These are phyloP conservation scores for Pogonophryne albipinna DNA, from an alignment of 2,797 vertebrate genomes.

Conservation along the genomic window DNA sequence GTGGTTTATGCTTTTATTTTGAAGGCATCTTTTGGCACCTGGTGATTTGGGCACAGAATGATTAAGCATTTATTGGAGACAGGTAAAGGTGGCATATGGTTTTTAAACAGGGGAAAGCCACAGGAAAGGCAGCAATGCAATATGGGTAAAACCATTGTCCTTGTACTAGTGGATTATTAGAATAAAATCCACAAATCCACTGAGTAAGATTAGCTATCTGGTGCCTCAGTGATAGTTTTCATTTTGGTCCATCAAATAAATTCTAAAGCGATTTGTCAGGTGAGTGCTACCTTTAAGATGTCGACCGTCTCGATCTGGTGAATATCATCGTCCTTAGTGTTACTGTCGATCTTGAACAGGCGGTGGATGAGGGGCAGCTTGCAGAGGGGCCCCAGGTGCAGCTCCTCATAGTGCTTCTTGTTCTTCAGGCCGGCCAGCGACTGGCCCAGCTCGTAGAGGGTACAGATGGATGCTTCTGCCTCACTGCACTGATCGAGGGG, in stretches of 20 bases:
- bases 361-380: constrained; percentile 83
- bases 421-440: constrained; percentile 83
- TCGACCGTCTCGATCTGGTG: constrained; percentile 83
- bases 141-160: neutral
- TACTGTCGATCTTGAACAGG: constrained; percentile 83
- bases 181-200: too few relatives aligned
- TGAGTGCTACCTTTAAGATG: constrained; percentile 80
- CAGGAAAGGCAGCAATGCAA: neutral
- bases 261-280: neutral
- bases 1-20: too few relatives aligned
- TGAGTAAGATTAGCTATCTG: too few relatives aligned
- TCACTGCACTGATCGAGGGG: constrained; percentile 72
- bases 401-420: constrained; percentile 86
- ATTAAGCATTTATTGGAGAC: too few relatives aligned
- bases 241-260: neutral
- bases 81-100: too few relatives aligned
- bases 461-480: constrained; percentile 75
- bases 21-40: too few relatives aligned
- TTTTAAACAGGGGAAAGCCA: too few relatives aligned
- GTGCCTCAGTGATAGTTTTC: too few relatives aligned
- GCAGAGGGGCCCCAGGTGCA: constrained; percentile 87
- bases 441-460: constrained; percentile 85
- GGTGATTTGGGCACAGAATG: too few relatives aligned
- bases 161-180: too few relatives aligned
- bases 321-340: constrained; percentile 86